Base-by-base conservation (phyloP, 2,888 invertebrate species). In the Xylota sylvarum region DNA sequence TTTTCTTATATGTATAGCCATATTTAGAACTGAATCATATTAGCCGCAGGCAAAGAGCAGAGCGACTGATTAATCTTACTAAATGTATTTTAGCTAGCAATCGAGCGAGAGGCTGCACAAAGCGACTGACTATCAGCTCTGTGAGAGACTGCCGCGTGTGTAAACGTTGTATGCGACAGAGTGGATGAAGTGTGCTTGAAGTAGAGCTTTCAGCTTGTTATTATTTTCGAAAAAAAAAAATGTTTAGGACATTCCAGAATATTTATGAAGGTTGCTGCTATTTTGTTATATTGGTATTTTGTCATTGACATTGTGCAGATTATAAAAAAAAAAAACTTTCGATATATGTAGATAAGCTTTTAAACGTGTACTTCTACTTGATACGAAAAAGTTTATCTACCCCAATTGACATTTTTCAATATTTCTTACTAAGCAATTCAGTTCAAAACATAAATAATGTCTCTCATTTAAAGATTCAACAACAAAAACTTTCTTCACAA, bases 21-120 rank as follows among this genome's bases (percentile, higher is more conserved):
- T 43, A 78, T 69, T 78, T 78, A 78, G 77, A 78, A 67, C 69
- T 62, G 77, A 78, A 78, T 78, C 65, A 67, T 50, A 48, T 65
- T 46, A 58, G 48, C 72, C 35, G 37, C 40, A 35, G 7, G 12
- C 55, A 56, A 50, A 65, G 65, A 65, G 65, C 30, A 46, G 46
- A 40, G 35, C 43, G 52, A 55, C 46, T 46, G 30, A 48, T 9
- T 17, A 17, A 46, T 48, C 5, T 48, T 12, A 55, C 40, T 52
- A 14, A 67, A 35, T 35, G 35, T 19, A 37, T 37, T 37, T 23
- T 19, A 50, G 50, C 50, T 19, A 23, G 10, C 23, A 50, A 10
- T 12, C 23, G 60, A 12, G 58, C 35, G 14, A 69, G 55, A 12
- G 17, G 5, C 17, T 32, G 35, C 23, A 23, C 23, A 23, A 3